phyloP scores from a whole-genome alignment of 2,888 invertebrate species.

The Xylocampa areola region DNA sequence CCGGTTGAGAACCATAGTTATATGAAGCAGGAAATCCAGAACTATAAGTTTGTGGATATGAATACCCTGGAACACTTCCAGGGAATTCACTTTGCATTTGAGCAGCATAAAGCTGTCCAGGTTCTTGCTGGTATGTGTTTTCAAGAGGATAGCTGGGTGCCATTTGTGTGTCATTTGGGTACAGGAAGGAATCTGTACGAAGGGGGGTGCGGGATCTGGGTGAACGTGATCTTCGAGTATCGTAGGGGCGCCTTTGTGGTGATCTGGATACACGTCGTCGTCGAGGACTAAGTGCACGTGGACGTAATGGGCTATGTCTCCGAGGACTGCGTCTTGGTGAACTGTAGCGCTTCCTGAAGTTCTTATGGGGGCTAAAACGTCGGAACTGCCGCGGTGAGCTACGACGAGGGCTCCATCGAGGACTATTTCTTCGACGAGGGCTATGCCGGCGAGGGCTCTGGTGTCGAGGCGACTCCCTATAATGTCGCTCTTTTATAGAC shows the following conservation, averaged over 20 bases:
- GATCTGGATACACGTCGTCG: constrained; percentile 38
- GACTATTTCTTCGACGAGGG: constrained; percentile 48
- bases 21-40: constrained; percentile 64
- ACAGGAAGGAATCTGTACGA: constrained; percentile 67
- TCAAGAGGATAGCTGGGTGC: constrained; percentile 23
- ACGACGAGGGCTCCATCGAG: constrained; percentile 44
- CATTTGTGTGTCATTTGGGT: constrained; percentile 61
- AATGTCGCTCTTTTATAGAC: constrained; percentile 19
- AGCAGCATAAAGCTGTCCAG: constrained; percentile 31
- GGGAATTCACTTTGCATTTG: constrained; percentile 45
- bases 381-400: constrained; percentile 18
- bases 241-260: constrained; percentile 38
- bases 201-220: constrained; percentile 51
- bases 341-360: constrained; percentile 41
- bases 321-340: constrained; percentile 49
- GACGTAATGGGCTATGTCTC: constrained; percentile 56
- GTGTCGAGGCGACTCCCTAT: constrained; percentile 18
- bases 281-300: constrained; percentile 54
- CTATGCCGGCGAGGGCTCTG: constrained; percentile 28
- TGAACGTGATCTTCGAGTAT: constrained; percentile 50
- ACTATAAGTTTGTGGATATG: constrained; percentile 63
- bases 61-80: constrained; percentile 45
- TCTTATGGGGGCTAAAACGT: constrained; percentile 37
- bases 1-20: constrained; percentile 66
- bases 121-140: constrained; percentile 45